Evolutionary conservation across 2,797 vertebrate genomes (phyloP).

Genomic region (Anableps anableps): DNA sequence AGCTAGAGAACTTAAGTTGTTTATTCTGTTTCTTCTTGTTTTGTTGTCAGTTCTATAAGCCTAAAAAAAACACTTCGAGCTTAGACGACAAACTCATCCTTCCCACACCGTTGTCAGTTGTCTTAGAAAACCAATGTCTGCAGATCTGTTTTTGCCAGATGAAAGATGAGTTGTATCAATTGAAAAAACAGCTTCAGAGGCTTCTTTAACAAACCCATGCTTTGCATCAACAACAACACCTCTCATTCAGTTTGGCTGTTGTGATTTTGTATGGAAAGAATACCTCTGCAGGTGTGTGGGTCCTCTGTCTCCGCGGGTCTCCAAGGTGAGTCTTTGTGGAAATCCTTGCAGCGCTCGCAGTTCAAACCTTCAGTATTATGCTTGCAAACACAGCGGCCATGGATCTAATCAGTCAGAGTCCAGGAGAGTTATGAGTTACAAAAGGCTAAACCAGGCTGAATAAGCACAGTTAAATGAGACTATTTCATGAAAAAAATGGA

Average conservation of each 20-base stretch:
- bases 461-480: neutral
- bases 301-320: conserved; percentile 83
- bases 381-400: conserved; percentile 87
- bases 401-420: conserved; percentile 77
- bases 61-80: neutral
- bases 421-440: neutral
- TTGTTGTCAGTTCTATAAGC: neutral
- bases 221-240: neutral
- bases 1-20: neutral
- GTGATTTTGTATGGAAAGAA: neutral
- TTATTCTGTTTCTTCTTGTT: neutral
- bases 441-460: neutral
- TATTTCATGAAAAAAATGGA: neutral
- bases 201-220: neutral
- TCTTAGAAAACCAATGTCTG: neutral
- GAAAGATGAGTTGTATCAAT: neutral
- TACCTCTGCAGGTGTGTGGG: conserved; percentile 85
- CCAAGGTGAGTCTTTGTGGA: conserved; percentile 88
- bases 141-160: neutral
- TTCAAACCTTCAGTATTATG: conserved; percentile 89
- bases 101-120: neutral
- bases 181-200: neutral
- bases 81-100: neutral
- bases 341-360: conserved; percentile 85
- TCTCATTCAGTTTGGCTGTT: neutral